Conservation (phyloP, 2,888 invertebrate genomes). For the Troides oblongomaculatus region DNA sequence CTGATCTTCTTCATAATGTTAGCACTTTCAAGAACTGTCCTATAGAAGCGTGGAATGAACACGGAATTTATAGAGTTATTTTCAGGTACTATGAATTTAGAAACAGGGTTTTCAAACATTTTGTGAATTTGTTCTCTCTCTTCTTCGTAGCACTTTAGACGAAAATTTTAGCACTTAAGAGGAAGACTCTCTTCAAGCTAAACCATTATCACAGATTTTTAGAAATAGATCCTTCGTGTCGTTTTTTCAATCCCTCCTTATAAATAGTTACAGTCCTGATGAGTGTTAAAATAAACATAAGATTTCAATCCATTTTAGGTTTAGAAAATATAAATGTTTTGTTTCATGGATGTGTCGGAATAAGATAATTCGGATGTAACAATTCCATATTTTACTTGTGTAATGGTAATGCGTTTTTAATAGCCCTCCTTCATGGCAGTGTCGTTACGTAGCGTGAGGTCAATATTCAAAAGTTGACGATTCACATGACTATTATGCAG, state of each 20-base stretch:
- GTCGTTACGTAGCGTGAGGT: conserved; percentile 5
- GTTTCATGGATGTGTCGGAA: not conserved
- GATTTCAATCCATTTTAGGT: no score
- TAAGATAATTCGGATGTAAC: not conserved
- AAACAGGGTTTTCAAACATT: no score
- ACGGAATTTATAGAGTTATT: conserved; percentile 61
- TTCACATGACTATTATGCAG: not conserved
- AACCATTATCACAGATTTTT: not conserved
- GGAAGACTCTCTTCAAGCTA: not conserved
- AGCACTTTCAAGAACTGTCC: conserved; percentile 54
- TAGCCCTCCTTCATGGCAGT: conserved; percentile 1
- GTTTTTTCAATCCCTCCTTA: no score
- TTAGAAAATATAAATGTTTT: not conserved
- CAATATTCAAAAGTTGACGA: not conserved
- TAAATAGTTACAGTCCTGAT: no score
- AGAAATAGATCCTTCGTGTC: not conserved
- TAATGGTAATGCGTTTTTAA: conserved; percentile 22
- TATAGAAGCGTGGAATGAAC: conserved; percentile 62
- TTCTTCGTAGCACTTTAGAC: not conserved
- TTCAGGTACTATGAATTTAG: conserved; percentile 53
- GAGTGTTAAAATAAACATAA: no score
- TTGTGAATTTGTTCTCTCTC: no score
- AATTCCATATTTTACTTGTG: conserved; percentile 3
- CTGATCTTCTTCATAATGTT: conserved; percentile 59
- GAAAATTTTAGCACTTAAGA: not conserved